A percentile compares a stretch with the other conserved stretches of the same genome.
Conservation (phyloP, 2,797 vertebrate genomes). For the Nyctalus aviator region DNA sequence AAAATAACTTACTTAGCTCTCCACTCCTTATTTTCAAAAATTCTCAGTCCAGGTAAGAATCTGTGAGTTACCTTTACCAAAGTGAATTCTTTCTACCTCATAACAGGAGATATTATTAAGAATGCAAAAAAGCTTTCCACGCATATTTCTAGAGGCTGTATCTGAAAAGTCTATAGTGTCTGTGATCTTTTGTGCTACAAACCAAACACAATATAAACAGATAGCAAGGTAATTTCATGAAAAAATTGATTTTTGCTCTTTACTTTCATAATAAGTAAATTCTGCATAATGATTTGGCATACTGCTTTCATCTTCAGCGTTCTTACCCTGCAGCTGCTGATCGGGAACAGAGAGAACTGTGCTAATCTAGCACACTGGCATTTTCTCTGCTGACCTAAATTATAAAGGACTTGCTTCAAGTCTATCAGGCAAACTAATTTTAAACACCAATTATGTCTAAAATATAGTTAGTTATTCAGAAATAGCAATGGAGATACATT, state of each 20-base stretch:
- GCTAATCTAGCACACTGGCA: conserved; percentile 69
- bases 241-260: conserved; percentile 7
- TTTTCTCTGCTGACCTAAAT: conserved; percentile 83
- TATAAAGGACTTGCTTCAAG: conserved; percentile 82
- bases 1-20: neutral
- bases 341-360: conserved; percentile 53
- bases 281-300: neutral
- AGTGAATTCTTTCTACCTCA: neutral
- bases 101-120: conserved; percentile 21
- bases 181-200: neutral
- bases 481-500: conserved; percentile 45
- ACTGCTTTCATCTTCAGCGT: neutral
- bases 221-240: neutral
- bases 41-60: neutral
- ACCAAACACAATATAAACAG: neutral
- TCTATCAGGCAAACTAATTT: conserved; percentile 82
- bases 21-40: neutral
- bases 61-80: neutral
- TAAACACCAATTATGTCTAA: conserved; percentile 80
- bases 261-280: conserved; percentile 49
- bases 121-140: neutral
- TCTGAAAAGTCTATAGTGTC: neutral
- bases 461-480: conserved; percentile 71
- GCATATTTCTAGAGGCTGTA: neutral
- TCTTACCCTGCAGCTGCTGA: conserved; percentile 61